These are phyloP conservation scores for Ptilonorhynchus violaceus DNA, from an alignment of 2,113 vertebrate species.

Conservation along the genomic window DNA sequence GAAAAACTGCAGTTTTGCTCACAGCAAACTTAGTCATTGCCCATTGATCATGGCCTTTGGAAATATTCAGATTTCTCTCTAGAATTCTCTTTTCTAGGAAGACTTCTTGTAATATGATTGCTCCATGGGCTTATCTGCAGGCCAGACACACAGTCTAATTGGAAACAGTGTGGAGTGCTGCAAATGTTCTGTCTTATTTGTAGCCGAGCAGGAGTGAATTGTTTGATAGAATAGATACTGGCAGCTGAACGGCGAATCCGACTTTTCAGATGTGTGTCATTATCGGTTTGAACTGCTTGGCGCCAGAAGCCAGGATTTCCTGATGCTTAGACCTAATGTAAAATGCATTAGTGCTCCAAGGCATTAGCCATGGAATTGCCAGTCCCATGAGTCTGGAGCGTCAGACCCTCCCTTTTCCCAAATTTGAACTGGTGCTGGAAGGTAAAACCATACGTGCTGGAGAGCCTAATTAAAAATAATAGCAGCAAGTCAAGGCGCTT, in stretches of 20 bases:
- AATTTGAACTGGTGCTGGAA: conserved; percentile 67
- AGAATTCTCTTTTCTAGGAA: conserved; percentile 3
- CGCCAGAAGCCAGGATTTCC: conserved; percentile 67
- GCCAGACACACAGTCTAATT: conserved; percentile 55
- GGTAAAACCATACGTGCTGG: conserved; percentile 68
- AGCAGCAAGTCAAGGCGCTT: conserved; percentile 64
- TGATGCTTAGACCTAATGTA: conserved; percentile 66
- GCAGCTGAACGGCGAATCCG: conserved; percentile 51
- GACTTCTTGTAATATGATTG: background rate
- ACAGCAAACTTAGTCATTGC: background rate
- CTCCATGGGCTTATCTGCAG: conserved; percentile 25
- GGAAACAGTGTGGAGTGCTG: conserved; percentile 63
- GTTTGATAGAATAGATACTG: conserved; percentile 72
- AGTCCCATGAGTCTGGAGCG: conserved; percentile 51
- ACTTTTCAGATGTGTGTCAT: conserved; percentile 64
- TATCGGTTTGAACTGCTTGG: conserved; percentile 64
- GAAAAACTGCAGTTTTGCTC: background rate
- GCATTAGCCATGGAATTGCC: conserved; percentile 62
- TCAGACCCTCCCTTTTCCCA: conserved; percentile 43
- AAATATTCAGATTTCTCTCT: background rate
- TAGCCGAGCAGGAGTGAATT: conserved; percentile 14
- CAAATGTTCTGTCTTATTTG: conserved; percentile 51
- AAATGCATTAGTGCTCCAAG: conserved; percentile 73
- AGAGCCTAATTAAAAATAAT: conserved; percentile 81
- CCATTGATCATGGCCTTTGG: background rate